Evolutionary conservation across 2,113 vertebrate species (phyloP), one percentile per base, ranked within the genome.

Genomic region (Geococcyx californianus): DNA sequence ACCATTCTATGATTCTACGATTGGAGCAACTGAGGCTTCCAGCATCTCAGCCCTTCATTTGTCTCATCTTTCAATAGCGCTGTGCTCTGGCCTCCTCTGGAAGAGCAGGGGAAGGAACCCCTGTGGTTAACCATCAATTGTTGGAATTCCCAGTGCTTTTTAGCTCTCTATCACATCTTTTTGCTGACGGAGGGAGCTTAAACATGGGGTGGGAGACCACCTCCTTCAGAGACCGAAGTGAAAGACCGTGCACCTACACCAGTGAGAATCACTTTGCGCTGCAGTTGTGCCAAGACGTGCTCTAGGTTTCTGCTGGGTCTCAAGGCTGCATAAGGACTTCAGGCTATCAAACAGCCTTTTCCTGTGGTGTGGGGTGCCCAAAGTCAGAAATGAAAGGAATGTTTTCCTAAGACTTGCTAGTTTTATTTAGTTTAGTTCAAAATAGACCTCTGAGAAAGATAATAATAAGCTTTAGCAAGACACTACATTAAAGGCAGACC

Each of bases 341-440:
- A 84, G 64, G 28, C 68, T 8, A 7, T 77, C 20, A 40, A 84
- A 59, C 36, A 26, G 24, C 7, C 68, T 38, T 75, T 54, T 70
- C 83, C 79, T 49, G 83, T 36, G 87, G 52, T 11, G 44, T 19
- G 51, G 87, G 63, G 72, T 80, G 85, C 75, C 3, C 49, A 49
- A 66, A 96, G 68, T 76, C 83, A 96, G 72, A 84, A 95, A 94
- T 34, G 94, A 79, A 66, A 85, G 87, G 96, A 95, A 95, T 96
- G 92, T 95, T 97, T 93, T 97, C 83, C 68, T 58, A 96, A 92
- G 90, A 34, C 78, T 84, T 28, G 56, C 84, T 47, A 8, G 79
- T 94, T 95, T 94, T 93, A 93, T 95, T 97, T 95, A 73, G 89
- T 84, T 94, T 73, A 25, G 40, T 89, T 92, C 80, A 87, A 95